These are phyloP conservation scores for Microctenopoma stevenorrisi DNA, from an alignment of 2,797 vertebrate species.

Conservation along the genomic window DNA sequence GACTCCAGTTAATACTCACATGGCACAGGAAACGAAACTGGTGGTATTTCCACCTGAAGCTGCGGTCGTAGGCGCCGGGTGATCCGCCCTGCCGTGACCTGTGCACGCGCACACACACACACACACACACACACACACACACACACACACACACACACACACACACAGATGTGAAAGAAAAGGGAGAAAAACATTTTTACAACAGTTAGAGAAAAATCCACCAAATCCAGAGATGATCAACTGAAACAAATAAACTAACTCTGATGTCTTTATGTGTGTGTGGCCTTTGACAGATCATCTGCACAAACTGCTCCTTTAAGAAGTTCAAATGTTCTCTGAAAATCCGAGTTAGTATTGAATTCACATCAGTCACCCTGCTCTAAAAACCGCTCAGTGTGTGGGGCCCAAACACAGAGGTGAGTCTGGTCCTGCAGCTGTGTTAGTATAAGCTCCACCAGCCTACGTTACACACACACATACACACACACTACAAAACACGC, in stretches of 20 bases:
- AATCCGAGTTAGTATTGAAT: constrained; percentile 32
- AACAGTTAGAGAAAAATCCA: background rate
- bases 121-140: background rate
- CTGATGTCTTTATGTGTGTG: background rate
- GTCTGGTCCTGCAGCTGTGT: constrained; percentile 71
- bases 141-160: background rate
- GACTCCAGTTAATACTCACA: constrained; percentile 81
- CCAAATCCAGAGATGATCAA: background rate
- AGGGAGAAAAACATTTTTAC: constrained; percentile 1
- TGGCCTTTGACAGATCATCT: background rate
- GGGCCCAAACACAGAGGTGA: constrained; percentile 53
- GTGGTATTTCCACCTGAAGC: constrained; percentile 99
- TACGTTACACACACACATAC: constrained; percentile 14
- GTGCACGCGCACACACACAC: background rate
- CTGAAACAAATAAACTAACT: background rate
- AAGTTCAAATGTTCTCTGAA: background rate
- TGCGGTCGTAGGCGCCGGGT: constrained; percentile 94
- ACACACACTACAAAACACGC: constrained; percentile 13
- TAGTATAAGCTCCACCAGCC: constrained; percentile 68
- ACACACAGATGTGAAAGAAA: background rate
- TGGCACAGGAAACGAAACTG: constrained; percentile 99
- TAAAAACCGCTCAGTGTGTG: constrained; percentile 17
- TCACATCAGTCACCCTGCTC: constrained; percentile 26
- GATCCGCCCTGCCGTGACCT: constrained; percentile 93
- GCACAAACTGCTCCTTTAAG: background rate